Conservation (phyloP, 2,888 invertebrate species). For the Rhingia rostrata region DNA sequence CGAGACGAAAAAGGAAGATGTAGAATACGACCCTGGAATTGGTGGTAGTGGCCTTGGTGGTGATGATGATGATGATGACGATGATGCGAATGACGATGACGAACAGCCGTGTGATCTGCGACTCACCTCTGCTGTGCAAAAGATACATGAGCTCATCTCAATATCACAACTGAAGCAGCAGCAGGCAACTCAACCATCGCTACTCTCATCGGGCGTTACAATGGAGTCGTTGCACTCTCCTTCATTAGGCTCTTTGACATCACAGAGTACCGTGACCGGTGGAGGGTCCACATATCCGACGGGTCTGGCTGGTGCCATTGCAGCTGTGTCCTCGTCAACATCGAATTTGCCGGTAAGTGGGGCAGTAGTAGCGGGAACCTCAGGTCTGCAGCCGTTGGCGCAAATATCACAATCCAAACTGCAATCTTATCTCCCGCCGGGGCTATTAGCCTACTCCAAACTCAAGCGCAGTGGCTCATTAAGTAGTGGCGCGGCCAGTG, state of each 20-base stretch:
- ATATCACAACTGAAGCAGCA: constrained; percentile 75
- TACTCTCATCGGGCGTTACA: constrained; percentile 44
- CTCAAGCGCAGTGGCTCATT: constrained; percentile 67
- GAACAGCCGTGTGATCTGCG: constrained; percentile 82
- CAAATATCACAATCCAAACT: constrained; percentile 39
- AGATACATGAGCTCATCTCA: constrained; percentile 78
- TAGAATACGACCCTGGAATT: constrained; percentile 58
- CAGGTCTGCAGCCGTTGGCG: constrained; percentile 48
- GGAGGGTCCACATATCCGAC: constrained; percentile 61
- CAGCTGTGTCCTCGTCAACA: constrained; percentile 73
- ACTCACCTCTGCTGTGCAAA: constrained; percentile 77
- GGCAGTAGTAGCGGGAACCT: constrained; percentile 59
- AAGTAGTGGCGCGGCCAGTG: constrained; percentile 61
- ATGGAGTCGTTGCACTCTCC: constrained; percentile 71
- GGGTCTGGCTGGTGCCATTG: constrained; percentile 62
- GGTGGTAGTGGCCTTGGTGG: constrained; percentile 73
- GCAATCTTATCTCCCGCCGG: constrained; percentile 46
- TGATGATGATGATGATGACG: constrained; percentile 75
- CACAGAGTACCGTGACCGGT: constrained; percentile 65
- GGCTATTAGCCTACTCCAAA: constrained; percentile 52
- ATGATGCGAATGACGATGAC: constrained; percentile 75
- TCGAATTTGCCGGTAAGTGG: constrained; percentile 74
- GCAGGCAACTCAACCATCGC: constrained; percentile 47
- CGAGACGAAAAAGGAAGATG: constrained; percentile 78
- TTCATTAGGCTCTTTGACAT: constrained; percentile 65